These are phyloP conservation scores for Alexandromys oeconomus DNA, from an alignment of 2,797 vertebrate species.

Conservation along the genomic window DNA sequence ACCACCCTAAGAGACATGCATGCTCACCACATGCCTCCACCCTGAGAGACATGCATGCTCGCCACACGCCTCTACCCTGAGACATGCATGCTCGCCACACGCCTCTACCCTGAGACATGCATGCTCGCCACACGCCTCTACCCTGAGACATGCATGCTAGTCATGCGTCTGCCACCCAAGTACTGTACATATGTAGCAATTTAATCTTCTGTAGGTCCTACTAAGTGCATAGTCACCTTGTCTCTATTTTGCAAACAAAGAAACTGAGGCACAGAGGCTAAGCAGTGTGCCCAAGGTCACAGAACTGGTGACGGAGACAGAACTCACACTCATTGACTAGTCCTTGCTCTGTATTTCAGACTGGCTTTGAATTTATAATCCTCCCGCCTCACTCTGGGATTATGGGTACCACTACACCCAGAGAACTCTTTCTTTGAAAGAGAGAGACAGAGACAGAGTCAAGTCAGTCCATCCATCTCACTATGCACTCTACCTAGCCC, in stretches of 20 bases:
- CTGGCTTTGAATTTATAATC: not conserved
- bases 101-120: not conserved
- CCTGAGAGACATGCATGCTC: not conserved
- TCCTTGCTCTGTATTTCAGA: not conserved
- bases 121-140: not conserved
- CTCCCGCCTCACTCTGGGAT: not conserved
- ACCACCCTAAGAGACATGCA: not conserved
- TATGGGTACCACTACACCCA: not conserved
- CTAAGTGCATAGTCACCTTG: not conserved
- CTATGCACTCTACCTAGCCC: not conserved
- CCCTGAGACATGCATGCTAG: not conserved
- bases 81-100: not conserved
- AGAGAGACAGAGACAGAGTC: accelerated
- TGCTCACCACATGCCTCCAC: not conserved
- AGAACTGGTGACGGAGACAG: not conserved
- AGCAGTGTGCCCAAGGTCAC: not conserved
- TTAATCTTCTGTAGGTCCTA: not conserved
- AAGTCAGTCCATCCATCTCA: not conserved
- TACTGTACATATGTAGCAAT: not conserved
- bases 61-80: not conserved
- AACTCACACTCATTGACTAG: not conserved
- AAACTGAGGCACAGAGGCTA: conserved; percentile 37
- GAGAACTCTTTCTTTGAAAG: not conserved
- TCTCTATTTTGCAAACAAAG: not conserved
- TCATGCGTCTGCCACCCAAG: not conserved